A percentile compares a stretch with the other conserved stretches of the same genome.
These are phyloP conservation scores for Diadema setosum DNA, from an alignment of 35 echinoderm and acorn worm species.

Conservation along the genomic window DNA sequence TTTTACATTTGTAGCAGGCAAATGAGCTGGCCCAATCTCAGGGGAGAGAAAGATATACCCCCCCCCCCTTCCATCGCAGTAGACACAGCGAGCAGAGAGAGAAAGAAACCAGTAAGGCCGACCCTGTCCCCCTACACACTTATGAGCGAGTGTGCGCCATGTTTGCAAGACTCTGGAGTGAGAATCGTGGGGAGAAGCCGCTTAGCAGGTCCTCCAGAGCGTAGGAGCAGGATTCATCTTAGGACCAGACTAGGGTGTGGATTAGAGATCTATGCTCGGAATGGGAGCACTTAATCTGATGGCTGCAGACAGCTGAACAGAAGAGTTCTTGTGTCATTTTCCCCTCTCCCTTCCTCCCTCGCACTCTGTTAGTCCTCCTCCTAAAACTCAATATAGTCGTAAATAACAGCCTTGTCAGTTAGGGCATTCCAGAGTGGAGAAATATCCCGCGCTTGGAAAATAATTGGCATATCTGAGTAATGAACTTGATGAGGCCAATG, in stretches of 20 bases:
- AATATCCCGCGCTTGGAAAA: neutral
- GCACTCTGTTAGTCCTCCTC: neutral
- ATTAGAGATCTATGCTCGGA: slow-evolving; percentile 4
- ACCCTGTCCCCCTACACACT: too few relatives aligned
- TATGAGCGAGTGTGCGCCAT: too few relatives aligned
- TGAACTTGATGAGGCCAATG: slow-evolving; percentile 36
- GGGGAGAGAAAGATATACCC: too few relatives aligned
- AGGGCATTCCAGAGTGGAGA: neutral
- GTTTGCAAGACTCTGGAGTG: too few relatives aligned
- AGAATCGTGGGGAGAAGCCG: too few relatives aligned
- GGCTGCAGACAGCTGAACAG: slow-evolving; percentile 8
- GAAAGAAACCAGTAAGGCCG: too few relatives aligned
- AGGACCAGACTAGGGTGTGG: neutral
- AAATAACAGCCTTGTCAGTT: neutral
- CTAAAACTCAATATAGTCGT: neutral
- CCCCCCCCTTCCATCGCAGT: too few relatives aligned
- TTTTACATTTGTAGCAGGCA: too few relatives aligned
- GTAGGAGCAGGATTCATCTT: too few relatives aligned
- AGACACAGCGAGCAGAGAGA: too few relatives aligned
- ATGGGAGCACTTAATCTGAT: slow-evolving; percentile 25
- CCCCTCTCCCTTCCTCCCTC: neutral
- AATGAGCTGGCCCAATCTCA: too few relatives aligned
- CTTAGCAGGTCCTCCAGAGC: too few relatives aligned
- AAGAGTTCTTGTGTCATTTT: neutral
- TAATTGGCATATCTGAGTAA: slow-evolving; percentile 27